Conservation (phyloP, 2,888 invertebrate genomes). For the Aphelenchoides bicaudatus region DNA sequence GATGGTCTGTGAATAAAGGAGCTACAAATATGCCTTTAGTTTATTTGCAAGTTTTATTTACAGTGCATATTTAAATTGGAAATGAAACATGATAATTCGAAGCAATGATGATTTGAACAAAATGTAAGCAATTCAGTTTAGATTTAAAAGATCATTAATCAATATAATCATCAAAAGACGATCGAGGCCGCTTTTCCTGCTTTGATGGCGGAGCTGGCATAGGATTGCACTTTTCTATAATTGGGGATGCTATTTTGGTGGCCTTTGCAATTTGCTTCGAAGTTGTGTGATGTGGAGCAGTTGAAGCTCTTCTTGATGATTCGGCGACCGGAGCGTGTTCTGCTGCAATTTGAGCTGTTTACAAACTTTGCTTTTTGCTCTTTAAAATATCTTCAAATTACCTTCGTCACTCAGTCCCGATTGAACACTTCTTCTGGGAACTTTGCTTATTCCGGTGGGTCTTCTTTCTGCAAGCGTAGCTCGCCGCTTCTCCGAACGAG, state of each 20-base stretch:
- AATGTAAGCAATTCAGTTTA: too few relatives aligned
- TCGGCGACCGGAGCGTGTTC: background rate
- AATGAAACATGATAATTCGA: too few relatives aligned
- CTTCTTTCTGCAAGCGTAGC: constrained; percentile 3
- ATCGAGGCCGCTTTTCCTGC: constrained; percentile 13
- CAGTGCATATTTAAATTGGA: too few relatives aligned
- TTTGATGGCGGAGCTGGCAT: too few relatives aligned
- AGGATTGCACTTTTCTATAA: constrained; percentile 8
- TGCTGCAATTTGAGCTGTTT: too few relatives aligned
- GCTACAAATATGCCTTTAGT: too few relatives aligned
- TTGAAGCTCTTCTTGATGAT: constrained; percentile 13
- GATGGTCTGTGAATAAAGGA: too few relatives aligned
- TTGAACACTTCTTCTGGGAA: constrained; percentile 2
- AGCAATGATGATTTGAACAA: too few relatives aligned
- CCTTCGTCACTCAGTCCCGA: constrained; percentile 10
- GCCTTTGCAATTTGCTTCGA: background rate
- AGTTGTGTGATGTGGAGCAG: constrained; percentile 6
- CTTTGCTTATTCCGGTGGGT: background rate
- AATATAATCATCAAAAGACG: constrained; percentile 17
- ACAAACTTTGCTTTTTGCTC: too few relatives aligned
- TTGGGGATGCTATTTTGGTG: constrained; percentile 3
- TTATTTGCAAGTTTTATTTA: too few relatives aligned
- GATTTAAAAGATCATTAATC: constrained; percentile 5
- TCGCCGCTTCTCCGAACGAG: background rate
- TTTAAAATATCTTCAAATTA: too few relatives aligned